Evolutionary conservation across 2,888 invertebrate genomes (phyloP), one percentile per base, ranked within the genome.

Genomic region (Merodon equestris): DNA sequence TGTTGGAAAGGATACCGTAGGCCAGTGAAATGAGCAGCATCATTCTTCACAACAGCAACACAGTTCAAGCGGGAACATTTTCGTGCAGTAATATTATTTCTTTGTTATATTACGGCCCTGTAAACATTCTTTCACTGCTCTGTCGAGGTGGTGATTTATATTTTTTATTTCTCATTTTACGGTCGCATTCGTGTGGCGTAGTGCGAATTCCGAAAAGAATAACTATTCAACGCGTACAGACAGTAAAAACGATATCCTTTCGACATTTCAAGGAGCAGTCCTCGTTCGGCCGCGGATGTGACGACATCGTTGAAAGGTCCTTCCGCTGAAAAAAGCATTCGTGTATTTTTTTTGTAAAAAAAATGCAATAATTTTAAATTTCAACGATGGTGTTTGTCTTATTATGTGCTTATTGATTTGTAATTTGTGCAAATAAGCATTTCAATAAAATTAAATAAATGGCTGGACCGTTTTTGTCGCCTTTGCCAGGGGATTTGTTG

Each of bases 401-500:
- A 58, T 57, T 19, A 40, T 19, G 67, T 34, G 34, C 45, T 58
- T 61, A n/a, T n/a, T 38, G 12, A 74, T 1, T 15, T 27, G 18
- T 27, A 40, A 18, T 54, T 44, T 44, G 27, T 14, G 15, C 56
- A 51, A 47, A 36, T 18, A 60, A 44, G n/a, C 36, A 27, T 51
- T 50, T 34, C 34, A 40, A 17, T 27, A 12, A 50, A 34, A 27
- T 47, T 14, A 45, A 64, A 53, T 74, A 81, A 83, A 96, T 96
- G 96, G 95, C 96, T 60, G 96, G 96, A 67, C 95, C 96, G 70
- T 96, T 96, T 86, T 89, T 96, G 71, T 95, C 96, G 53, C 95
- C 96, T 0, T 88, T 96, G 48, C 95, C 96, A 36, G 95, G 95
- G 19, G 96, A 96, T 89, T 91, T 96, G n/a, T 91, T 96, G 53